Evolutionary conservation across 2,888 invertebrate species (phyloP).

Genomic region (Cryptocephalus moraei): DNA sequence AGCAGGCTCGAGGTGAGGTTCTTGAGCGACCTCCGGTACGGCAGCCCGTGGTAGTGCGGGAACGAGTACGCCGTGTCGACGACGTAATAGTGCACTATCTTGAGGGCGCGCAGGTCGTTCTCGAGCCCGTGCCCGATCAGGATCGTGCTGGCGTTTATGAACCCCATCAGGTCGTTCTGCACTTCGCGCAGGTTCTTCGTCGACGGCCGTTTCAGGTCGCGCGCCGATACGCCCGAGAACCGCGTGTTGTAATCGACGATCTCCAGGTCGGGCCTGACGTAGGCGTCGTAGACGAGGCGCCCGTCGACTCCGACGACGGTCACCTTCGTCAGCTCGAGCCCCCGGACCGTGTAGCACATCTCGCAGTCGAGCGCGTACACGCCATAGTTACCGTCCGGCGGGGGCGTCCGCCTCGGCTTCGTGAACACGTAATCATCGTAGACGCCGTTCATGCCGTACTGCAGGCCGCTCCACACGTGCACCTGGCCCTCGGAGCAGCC

Average conservation of each 20-base stretch:
- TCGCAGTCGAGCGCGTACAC: slow-evolving; percentile 91
- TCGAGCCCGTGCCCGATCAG: slow-evolving; percentile 93
- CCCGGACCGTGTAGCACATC: slow-evolving; percentile 87
- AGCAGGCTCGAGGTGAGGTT: slow-evolving; percentile 63
- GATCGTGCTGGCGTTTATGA: slow-evolving; percentile 75
- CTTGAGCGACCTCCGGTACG: slow-evolving; percentile 73
- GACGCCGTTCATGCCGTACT: slow-evolving; percentile 63
- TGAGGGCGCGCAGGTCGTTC: slow-evolving; percentile 81
- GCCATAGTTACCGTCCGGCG: slow-evolving; percentile 42
- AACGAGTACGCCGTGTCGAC: slow-evolving; percentile 87
- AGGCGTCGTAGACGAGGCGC: slow-evolving; percentile 67
- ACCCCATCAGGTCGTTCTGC: slow-evolving; percentile 73
- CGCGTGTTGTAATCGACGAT: slow-evolving; percentile 92
- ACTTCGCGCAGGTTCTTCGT: slow-evolving; percentile 65
- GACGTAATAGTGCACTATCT: slow-evolving; percentile 70
- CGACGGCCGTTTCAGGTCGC: slow-evolving; percentile 42
- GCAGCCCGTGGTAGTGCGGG: slow-evolving; percentile 77
- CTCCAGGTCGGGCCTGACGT: slow-evolving; percentile 70
- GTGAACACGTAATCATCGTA: slow-evolving; percentile 32
- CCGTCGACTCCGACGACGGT: slow-evolving; percentile 72
- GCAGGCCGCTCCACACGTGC: slow-evolving; percentile 65
- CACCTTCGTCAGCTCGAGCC: slow-evolving; percentile 79
- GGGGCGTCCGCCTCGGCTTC: slow-evolving; percentile 40
- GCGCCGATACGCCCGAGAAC: slow-evolving; percentile 82
- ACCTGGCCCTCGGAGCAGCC: slow-evolving; percentile 57